Evolutionary conservation across 2,113 vertebrate species (phyloP), one percentile per base, ranked within the genome.

Genomic region (Syngnathus floridae): DNA sequence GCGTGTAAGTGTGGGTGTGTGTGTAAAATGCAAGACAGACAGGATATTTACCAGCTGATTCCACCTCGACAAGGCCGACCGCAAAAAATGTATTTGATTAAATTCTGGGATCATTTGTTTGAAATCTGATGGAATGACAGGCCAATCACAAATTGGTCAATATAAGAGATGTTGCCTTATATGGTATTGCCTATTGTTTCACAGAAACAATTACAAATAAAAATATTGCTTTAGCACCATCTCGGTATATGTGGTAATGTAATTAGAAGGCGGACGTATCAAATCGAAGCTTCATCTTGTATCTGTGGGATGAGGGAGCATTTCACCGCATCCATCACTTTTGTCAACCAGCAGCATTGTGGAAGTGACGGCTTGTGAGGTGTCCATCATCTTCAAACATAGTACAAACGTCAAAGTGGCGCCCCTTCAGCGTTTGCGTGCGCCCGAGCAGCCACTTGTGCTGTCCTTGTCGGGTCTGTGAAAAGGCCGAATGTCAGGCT

Each of bases 401-500:
- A 60, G 67, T 78, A 75, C 58, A 73, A 78, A 73, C 75, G 71
- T 79, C 79, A 64, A 76, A 60, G 70, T 51, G 70, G 64, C 75
- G 74, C 76, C 81, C 74, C 40, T 73, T 71, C 82, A 74, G 77
- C 72, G 72, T 79, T 67, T 66, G 72, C 72, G 65, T 11, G 43
- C 76, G 69, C 74, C 69, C 78, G 74, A 73, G 74, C 84, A 73
- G 75, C 79, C 78, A 46, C 73, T 73, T 76, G 74, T 81, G 72
- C 74, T 71, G 72, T 76, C n/a, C 64, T 79, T 73, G 79, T 66
- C 65, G 67, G 14, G 17, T 64, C 67, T 76, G 63, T 69, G 75
- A 74, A 75, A 79, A 71, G 75, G 67, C 72, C 86, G 73, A 83
- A 83, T 84, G 84, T 87, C 78, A 86, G 66, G 66, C 72, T 78